These are phyloP conservation scores for Rhinophrynus dorsalis DNA, from an alignment of 2,797 vertebrate genomes.

Conservation along the genomic window DNA sequence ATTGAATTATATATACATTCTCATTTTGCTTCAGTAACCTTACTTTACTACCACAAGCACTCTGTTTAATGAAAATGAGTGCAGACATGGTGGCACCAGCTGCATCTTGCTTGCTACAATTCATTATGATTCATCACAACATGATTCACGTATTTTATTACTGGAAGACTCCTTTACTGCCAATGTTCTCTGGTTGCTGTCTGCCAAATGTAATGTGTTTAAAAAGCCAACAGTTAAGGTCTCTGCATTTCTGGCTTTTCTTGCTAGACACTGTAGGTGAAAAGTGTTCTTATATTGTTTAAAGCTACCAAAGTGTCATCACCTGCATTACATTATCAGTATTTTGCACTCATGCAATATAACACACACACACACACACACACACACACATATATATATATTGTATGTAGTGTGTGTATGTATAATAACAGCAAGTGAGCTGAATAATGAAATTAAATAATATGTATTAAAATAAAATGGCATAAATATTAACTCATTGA, in stretches of 20 bases:
- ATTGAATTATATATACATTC: slow-evolving; percentile 25
- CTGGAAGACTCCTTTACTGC: slow-evolving; percentile 43
- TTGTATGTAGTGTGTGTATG: too few relatives aligned
- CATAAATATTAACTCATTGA: too few relatives aligned
- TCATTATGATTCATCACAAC: slow-evolving; percentile 51
- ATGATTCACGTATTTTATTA: slow-evolving; percentile 54
- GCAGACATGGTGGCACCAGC: slow-evolving; percentile 33
- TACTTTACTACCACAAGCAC: slow-evolving; percentile 22
- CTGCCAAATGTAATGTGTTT: slow-evolving; percentile 33
- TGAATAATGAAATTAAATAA: too few relatives aligned
- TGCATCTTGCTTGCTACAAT: slow-evolving; percentile 13
- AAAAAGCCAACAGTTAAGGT: slow-evolving; percentile 6
- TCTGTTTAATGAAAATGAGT: slow-evolving; percentile 33
- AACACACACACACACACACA: too few relatives aligned
- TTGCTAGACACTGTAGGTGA: background rate
- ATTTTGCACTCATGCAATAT: too few relatives aligned
- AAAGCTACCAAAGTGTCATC: too few relatives aligned
- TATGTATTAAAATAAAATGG: too few relatives aligned
- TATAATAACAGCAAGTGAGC: too few relatives aligned
- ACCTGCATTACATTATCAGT: too few relatives aligned
- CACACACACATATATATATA: too few relatives aligned
- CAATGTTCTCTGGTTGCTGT: slow-evolving; percentile 50
- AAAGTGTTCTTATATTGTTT: background rate
- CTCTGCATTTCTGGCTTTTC: slow-evolving; percentile 3
- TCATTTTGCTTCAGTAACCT: slow-evolving; percentile 25